Conservation (phyloP, 2,888 invertebrate species). For the Hybos culiciformis region DNA sequence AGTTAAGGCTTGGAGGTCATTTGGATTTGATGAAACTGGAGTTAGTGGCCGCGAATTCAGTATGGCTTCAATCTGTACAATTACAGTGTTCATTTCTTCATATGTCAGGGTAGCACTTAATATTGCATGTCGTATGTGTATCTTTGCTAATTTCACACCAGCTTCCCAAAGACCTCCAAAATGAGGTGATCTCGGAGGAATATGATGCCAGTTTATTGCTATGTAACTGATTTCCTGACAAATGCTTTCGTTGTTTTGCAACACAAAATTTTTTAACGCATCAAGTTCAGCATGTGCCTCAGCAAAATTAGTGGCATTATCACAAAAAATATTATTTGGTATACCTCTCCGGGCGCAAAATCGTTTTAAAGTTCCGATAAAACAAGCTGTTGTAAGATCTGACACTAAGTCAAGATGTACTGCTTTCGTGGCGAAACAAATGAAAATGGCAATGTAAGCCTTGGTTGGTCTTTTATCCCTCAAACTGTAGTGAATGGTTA, state of each 20-base stretch:
- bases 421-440: conserved; percentile 10
- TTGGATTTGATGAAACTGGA: conserved; percentile 13
- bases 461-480: conserved; percentile 8
- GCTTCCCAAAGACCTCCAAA: conserved; percentile 15
- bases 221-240: neutral
- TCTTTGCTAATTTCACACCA: conserved; percentile 14
- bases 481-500: conserved; percentile 7
- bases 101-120: conserved; percentile 9
- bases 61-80: conserved; percentile 16
- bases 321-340: conserved; percentile 6
- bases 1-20: conserved; percentile 10
- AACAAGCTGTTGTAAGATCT: neutral
- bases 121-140: conserved; percentile 10
- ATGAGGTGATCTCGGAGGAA: conserved; percentile 13
- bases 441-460: neutral
- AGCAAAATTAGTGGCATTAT: conserved; percentile 11
- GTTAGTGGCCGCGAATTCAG: conserved; percentile 17
- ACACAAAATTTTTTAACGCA: neutral
- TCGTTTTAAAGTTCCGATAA: conserved; percentile 1
- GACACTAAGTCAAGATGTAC: conserved; percentile 12
- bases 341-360: conserved; percentile 6
- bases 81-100: conserved; percentile 13
- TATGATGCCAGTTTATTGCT: conserved; percentile 9
- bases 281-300: conserved; percentile 5
- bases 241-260: too few species aligned